Conservation (phyloP, 2,888 invertebrate species). For the Chaitophorus viminalis region DNA sequence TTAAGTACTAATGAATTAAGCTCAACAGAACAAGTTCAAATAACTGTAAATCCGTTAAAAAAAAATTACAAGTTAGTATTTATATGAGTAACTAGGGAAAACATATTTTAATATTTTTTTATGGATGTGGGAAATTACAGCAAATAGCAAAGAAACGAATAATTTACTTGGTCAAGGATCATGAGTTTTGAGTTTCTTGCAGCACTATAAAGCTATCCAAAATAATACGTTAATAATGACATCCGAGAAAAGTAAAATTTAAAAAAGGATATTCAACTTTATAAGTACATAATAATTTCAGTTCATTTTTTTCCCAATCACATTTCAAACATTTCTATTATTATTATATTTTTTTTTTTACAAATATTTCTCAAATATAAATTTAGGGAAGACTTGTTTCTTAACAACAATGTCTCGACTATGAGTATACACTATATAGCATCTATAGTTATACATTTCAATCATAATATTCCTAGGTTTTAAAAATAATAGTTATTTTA, state of each 20-base stretch:
- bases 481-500: no score
- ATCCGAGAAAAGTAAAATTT: not conserved
- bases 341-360: no score
- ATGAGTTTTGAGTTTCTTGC: not conserved
- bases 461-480: not conserved
- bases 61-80: slow-evolving; percentile 4
- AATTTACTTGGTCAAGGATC: slow-evolving; percentile 40
- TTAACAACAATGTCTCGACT: not conserved
- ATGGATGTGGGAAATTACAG: slow-evolving; percentile 40
- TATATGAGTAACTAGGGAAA: not conserved
- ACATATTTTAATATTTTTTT: slow-evolving; percentile 38
- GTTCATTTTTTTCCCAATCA: not conserved
- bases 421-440: not conserved
- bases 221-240: slow-evolving; percentile 42
- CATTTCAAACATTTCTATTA: not conserved
- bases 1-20: slow-evolving; percentile 13
- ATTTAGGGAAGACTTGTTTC: no score
- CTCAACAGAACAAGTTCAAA: slow-evolving; percentile 13
- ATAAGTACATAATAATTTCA: not conserved
- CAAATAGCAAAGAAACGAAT: not conserved
- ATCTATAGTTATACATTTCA: not conserved
- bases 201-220: not conserved
- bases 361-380: not conserved
- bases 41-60: slow-evolving; percentile 47
- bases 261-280: not conserved